phyloP scores from a whole-genome alignment of 2,113 vertebrate genomes.

The Prochilodus magdalenae region DNA sequence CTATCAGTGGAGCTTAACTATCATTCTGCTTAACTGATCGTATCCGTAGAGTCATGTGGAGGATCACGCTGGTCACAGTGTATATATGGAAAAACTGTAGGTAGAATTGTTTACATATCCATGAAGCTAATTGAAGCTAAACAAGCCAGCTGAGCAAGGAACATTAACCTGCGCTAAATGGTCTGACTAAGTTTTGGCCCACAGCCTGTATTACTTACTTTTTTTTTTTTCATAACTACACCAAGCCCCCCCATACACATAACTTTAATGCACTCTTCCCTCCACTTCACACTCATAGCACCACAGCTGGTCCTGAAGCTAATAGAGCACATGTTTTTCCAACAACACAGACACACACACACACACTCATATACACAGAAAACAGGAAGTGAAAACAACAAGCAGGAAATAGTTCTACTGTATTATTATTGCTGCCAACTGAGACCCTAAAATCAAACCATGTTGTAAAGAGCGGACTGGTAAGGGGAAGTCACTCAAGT shows the following conservation, averaged over 20 bases:
- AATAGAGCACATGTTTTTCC: constrained; percentile 63
- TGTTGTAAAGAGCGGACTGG: constrained; percentile 51
- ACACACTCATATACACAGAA: constrained; percentile 58
- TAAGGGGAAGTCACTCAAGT: neutral
- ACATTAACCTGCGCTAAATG: neutral
- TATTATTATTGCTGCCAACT: constrained; percentile 78
- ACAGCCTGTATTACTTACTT: neutral
- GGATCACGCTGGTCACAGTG: neutral
- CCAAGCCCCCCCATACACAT: neutral
- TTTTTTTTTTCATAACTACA: too few species aligned
- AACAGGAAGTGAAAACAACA: constrained; percentile 87
- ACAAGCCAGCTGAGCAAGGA: neutral
- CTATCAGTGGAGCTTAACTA: neutral
- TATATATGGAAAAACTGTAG: too few species aligned
- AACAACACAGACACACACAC: constrained; percentile 8
- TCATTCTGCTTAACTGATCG: neutral
- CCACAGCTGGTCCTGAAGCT: constrained; percentile 76
- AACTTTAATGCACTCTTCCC: neutral
- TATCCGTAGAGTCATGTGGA: neutral
- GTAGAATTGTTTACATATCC: neutral
- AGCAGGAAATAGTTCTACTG: constrained; percentile 85
- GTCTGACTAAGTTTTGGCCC: too few species aligned
- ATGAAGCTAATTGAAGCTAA: neutral
- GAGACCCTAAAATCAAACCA: constrained; percentile 60
- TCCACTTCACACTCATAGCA: neutral